Conservation (phyloP, 2,113 vertebrate genomes). For the Myrmecophaga tridactyla region DNA sequence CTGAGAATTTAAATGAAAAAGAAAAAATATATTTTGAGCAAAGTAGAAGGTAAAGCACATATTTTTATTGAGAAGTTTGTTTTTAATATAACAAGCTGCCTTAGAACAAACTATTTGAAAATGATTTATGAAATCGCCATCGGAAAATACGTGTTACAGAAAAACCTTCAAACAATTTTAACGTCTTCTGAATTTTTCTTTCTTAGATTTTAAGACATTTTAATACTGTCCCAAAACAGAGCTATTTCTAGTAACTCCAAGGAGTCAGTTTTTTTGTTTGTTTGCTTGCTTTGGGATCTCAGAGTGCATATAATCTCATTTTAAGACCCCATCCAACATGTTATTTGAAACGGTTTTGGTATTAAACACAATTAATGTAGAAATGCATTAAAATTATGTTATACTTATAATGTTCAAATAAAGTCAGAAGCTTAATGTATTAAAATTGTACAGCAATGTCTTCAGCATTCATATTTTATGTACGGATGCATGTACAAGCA, state of each 20-base stretch:
- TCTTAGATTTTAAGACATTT: not conserved
- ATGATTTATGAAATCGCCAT: slow-evolving; percentile 38
- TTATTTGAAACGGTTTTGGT: slow-evolving; percentile 20
- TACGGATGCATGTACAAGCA: not conserved
- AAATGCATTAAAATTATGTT: slow-evolving; percentile 69
- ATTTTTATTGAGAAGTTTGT: not conserved
- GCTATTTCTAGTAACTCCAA: not conserved
- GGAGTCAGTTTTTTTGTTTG: not conserved
- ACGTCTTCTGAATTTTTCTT: not conserved
- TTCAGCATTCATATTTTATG: not conserved
- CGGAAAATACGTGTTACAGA: not conserved
- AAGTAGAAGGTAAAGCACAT: slow-evolving; percentile 6
- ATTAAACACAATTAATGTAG: slow-evolving; percentile 32
- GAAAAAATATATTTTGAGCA: not conserved
- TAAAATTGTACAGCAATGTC: not conserved
- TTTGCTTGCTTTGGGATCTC: not conserved
- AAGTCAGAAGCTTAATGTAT: slow-evolving; percentile 67
- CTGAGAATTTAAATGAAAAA: slow-evolving; percentile 56
- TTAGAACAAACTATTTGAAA: slow-evolving; percentile 4
- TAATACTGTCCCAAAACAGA: not conserved
- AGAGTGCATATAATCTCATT: not conserved
- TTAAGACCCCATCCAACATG: not conserved
- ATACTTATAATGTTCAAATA: slow-evolving; percentile 69
- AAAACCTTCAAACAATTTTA: not conserved
- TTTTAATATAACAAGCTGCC: not conserved